phyloP scores from a whole-genome alignment of 2,888 invertebrate species.

The Stenolophus ochropezus region DNA sequence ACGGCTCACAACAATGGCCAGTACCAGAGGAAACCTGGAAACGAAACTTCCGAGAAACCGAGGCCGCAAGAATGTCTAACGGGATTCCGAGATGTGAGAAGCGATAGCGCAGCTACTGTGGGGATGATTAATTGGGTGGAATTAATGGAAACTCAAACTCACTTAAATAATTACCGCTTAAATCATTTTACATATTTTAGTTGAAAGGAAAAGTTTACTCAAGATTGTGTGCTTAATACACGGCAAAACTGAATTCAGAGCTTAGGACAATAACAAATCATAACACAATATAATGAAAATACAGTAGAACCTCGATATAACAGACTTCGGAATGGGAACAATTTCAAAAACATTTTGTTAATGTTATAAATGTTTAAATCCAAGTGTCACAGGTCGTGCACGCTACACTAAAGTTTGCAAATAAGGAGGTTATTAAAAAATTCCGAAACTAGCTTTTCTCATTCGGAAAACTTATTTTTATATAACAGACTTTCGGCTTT shows the following conservation, averaged over 20 bases:
- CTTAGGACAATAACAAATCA: too few relatives aligned
- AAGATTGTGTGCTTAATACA: neutral
- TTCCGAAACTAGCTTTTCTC: too few relatives aligned
- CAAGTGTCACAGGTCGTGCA: too few relatives aligned
- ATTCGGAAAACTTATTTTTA: too few relatives aligned
- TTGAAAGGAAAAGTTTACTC: neutral
- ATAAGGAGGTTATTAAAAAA: too few relatives aligned
- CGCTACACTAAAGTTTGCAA: too few relatives aligned
- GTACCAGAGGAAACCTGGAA: neutral
- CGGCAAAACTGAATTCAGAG: neutral
- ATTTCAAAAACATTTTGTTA: too few relatives aligned
- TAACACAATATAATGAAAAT: too few relatives aligned
- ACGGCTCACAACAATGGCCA: constrained; percentile 18
- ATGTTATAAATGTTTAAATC: too few relatives aligned
- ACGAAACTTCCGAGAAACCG: constrained; percentile 24
- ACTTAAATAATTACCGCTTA: constrained; percentile 7
- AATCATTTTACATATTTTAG: constrained; percentile 1
- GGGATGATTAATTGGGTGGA: constrained; percentile 15
- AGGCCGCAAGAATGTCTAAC: constrained; percentile 19
- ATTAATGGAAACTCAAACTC: neutral
- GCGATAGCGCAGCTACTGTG: neutral
- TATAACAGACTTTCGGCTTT: too few relatives aligned
- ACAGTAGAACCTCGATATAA: too few relatives aligned
- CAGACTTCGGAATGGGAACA: too few relatives aligned
- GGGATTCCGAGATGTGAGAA: constrained; percentile 1